Evolutionary conservation across 35 echinoderm and acorn worm genomes (phyloP).

Genomic region (Holothuria glaberrima): DNA sequence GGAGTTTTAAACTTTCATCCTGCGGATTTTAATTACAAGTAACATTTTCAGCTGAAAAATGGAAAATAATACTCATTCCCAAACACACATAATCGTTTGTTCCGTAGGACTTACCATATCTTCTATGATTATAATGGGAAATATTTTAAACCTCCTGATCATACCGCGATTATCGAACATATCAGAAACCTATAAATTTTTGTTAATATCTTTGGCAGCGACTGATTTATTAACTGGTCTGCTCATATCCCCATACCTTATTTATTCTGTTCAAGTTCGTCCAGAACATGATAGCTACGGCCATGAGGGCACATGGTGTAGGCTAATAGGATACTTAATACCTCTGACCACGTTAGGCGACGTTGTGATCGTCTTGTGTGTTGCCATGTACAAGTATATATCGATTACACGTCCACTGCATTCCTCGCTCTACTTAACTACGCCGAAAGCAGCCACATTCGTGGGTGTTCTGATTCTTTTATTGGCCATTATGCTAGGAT

Average conservation of each 20-base stretch:
- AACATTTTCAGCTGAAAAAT: too few relatives aligned
- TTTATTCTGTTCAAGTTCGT: not conserved
- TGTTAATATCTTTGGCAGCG: conserved; percentile 37
- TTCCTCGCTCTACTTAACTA: not conserved
- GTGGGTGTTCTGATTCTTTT: not conserved
- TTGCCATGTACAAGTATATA: conserved; percentile 20
- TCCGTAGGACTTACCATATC: not conserved
- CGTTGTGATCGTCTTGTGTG: conserved; percentile 2
- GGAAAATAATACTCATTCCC: not conserved
- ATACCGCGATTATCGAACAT: conserved; percentile 13
- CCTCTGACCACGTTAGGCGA: conserved; percentile 1
- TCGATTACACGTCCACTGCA: conserved; percentile 31
- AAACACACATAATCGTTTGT: not conserved
- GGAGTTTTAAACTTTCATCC: too few relatives aligned
- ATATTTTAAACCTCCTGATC: not conserved
- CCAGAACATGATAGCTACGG: not conserved
- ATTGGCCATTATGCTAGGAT: not conserved
- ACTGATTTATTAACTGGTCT: conserved; percentile 35
- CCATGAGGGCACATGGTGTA: conserved; percentile 12
- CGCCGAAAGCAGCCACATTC: not conserved
- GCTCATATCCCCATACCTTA: conserved; percentile 15
- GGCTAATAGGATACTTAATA: conserved; percentile 11
- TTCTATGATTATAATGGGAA: conserved; percentile 4
- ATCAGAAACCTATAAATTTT: conserved; percentile 24
- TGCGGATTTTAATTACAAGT: too few relatives aligned